A percentile compares a stretch with the other conserved stretches of the same genome.
These are phyloP conservation scores for Desmodus rotundus DNA, from an alignment of 2,113 vertebrate species.

Conservation along the genomic window DNA sequence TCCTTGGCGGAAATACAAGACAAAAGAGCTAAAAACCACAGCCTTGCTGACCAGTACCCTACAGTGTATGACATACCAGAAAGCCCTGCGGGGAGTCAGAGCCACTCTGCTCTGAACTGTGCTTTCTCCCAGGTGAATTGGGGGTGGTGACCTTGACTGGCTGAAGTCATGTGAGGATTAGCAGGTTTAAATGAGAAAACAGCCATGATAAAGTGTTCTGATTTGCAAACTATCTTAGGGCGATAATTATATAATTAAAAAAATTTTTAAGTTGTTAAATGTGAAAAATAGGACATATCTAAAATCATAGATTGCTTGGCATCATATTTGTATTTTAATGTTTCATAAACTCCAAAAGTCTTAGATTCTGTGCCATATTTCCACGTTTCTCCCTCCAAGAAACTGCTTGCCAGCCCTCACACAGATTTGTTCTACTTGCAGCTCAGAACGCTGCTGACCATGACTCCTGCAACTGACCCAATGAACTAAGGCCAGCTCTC, in stretches of 20 bases:
- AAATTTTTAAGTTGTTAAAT: neutral
- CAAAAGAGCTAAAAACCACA: neutral
- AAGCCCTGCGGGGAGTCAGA: neutral
- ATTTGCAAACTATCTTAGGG: neutral
- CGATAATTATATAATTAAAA: constrained; percentile 9
- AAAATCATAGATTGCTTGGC: neutral
- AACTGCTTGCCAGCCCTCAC: neutral
- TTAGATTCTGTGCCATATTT: neutral
- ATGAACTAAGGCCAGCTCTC: neutral
- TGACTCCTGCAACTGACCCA: neutral
- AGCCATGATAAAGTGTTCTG: neutral
- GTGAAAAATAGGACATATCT: neutral
- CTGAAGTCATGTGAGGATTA: neutral
- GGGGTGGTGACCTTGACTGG: neutral
- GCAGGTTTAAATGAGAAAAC: constrained; percentile 4
- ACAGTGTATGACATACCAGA: accelerated
- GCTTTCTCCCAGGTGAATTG: neutral
- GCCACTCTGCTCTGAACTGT: neutral
- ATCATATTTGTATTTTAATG: neutral
- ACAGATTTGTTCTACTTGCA: neutral
- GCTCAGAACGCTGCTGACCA: neutral
- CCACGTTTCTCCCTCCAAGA: neutral
- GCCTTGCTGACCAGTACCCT: neutral
- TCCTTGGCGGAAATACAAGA: neutral
- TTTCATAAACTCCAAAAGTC: neutral